phyloP scores from a whole-genome alignment of 2,888 invertebrate species.

The Luperina testacea region DNA sequence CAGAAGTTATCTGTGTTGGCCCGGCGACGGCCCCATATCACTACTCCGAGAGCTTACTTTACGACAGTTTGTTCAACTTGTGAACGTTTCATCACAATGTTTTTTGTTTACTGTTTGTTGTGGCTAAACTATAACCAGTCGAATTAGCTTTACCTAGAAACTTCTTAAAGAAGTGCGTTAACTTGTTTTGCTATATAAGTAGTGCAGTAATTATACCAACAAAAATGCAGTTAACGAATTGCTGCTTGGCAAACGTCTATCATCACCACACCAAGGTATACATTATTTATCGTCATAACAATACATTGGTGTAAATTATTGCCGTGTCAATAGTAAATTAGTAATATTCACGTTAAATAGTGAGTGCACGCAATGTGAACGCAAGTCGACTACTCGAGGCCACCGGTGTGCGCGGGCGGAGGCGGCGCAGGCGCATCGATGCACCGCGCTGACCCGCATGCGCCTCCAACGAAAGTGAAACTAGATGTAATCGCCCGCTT shows the following conservation, averaged over 20 bases:
- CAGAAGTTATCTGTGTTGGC: constrained; percentile 85
- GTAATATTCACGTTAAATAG: constrained; percentile 56
- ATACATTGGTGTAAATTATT: constrained; percentile 36
- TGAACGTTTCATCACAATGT: constrained; percentile 76
- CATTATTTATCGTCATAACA: constrained; percentile 19
- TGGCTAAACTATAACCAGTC: constrained; percentile 14
- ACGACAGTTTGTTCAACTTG: constrained; percentile 87
- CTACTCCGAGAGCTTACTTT: constrained; percentile 76
- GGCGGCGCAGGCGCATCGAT: constrained; percentile 71
- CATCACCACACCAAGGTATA: constrained; percentile 9
- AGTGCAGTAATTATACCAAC: neutral
- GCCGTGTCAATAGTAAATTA: constrained; percentile 54
- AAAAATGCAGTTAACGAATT: constrained; percentile 13
- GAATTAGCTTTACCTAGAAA: neutral
- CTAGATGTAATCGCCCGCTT: constrained; percentile 77
- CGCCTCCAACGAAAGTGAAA: constrained; percentile 84
- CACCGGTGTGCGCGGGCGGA: constrained; percentile 55
- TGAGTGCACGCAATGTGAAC: constrained; percentile 65
- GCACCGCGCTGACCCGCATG: constrained; percentile 79
- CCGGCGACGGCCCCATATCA: constrained; percentile 77
- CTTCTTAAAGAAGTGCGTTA: neutral
- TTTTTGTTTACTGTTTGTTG: constrained; percentile 78
- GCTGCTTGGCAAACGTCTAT: constrained; percentile 1
- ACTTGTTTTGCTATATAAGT: neutral
- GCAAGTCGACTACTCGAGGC: constrained; percentile 68